Base-by-base conservation (phyloP, 2,797 vertebrate genomes). In the Gambusia yucatana region DNA sequence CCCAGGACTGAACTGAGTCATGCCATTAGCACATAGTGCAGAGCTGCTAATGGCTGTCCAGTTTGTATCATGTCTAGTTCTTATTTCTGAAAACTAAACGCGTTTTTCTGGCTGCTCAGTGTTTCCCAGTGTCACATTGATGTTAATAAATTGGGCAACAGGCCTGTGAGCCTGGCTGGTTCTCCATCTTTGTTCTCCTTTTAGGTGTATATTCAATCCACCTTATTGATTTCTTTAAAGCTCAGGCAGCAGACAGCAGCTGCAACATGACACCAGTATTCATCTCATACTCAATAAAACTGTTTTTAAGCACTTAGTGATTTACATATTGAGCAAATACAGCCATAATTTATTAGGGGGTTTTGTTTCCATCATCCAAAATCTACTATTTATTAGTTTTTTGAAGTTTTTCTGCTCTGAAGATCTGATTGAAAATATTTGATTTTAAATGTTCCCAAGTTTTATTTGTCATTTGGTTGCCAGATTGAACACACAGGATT, bases 21-120 rank as follows among this genome's bases (percentile, higher is more conserved):
- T 85, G 75, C 92, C 91, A 94, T 94, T 93, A 94, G 90, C 55
- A 77, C 83, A 81, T 65, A 77, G 83, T 47, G 83, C 74, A 78
- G 79, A 73, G 69, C 57, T 20, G 82, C 84, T 93, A 93, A 94
- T 93, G 89, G 85, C 77, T n/a, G 79, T 44, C 73, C 69, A 76
- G 76, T 86, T 89, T 87, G 84, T 48, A 4, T 78, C 80, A 75
- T 80, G 87, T 76, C 81, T 77, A 81, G 75, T 84, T 78, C 76
- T 75, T 79, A 74, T 75, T 6, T 48, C 79, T 79, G 70, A 78
- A 73, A 65, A 13, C 33, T 36, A 20, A 16, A 46, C 22, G 44
- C 44, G 52, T n/a, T 80, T 20, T 6, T 67, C 75, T 76, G 50
- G 65, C 76, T 87, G 77, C 55, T 84, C 36, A 13, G 9, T 67